These are phyloP conservation scores for Caenorhabditis plicata DNA, from an alignment of 2,888 invertebrate species.

Conservation along the genomic window DNA sequence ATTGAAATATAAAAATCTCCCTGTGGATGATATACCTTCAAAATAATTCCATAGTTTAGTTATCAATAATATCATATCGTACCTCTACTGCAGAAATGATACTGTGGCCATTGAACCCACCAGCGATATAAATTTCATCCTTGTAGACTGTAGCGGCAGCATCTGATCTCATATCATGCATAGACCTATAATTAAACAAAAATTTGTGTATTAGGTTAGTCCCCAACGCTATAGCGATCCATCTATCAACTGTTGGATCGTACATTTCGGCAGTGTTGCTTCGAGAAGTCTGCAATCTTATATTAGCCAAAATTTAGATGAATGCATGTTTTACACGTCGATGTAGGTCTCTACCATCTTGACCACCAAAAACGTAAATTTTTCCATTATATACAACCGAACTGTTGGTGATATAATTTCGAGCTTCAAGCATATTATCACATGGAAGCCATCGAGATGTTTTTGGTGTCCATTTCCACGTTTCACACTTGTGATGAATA, in stretches of 20 bases:
- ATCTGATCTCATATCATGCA: slow-evolving; percentile 25
- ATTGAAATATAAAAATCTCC: slow-evolving; percentile 10
- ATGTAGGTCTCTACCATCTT: slow-evolving; percentile 14
- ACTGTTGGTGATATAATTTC: slow-evolving; percentile 30
- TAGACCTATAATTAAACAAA: slow-evolving; percentile 5
- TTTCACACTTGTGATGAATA: slow-evolving; percentile 8
- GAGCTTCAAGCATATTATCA: slow-evolving; percentile 23
- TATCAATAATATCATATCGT: background rate
- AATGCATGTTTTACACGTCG: too few relatives aligned
- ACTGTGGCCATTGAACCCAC: slow-evolving; percentile 20
- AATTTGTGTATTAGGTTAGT: background rate
- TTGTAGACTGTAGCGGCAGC: slow-evolving; percentile 20
- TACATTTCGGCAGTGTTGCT: slow-evolving; percentile 18
- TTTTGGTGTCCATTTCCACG: slow-evolving; percentile 13
- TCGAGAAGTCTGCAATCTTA: too few relatives aligned
- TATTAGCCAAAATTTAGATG: too few relatives aligned
- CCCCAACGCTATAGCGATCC: slow-evolving; percentile 21
- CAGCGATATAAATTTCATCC: slow-evolving; percentile 16
- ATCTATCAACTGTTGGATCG: slow-evolving; percentile 16
- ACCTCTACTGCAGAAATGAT: slow-evolving; percentile 20
- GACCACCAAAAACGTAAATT: slow-evolving; percentile 35
- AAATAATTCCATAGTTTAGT: background rate
- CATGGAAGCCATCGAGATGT: slow-evolving; percentile 13
- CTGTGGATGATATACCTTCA: slow-evolving; percentile 13
- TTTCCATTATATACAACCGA: slow-evolving; percentile 22